phyloP scores from a whole-genome alignment of 2,888 invertebrate genomes.

The Dolomedes plantarius region DNA sequence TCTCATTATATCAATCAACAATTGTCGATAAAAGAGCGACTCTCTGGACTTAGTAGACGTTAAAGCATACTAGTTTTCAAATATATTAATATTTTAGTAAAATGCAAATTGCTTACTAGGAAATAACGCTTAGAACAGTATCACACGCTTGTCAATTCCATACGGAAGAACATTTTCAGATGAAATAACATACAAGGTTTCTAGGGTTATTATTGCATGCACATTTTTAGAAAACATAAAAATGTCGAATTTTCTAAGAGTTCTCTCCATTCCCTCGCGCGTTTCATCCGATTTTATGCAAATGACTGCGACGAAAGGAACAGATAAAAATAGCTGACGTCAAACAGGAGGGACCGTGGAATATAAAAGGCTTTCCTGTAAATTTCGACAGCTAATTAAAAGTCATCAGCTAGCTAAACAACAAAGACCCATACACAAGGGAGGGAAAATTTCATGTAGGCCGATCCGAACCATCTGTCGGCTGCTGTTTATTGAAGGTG shows the following conservation, averaged over 20 bases:
- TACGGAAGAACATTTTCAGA: no score
- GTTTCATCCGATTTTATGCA: background rate
- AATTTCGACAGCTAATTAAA: constrained; percentile 11
- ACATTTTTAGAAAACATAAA: no score
- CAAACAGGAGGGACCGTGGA: background rate
- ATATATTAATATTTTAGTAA: no score
- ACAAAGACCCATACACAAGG: background rate
- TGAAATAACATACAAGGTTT: no score
- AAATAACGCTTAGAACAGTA: no score
- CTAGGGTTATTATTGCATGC: no score
- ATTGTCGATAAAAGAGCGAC: no score
- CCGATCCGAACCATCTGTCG: constrained; percentile 19
- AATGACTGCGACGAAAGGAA: background rate
- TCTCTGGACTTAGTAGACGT: no score
- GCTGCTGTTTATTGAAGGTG: background rate
- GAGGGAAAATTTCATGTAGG: constrained; percentile 3
- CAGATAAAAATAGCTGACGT: background rate
- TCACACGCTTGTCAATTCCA: no score
- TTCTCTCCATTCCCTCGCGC: background rate
- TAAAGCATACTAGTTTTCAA: no score
- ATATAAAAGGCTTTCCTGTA: background rate
- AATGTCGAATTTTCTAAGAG: background rate
- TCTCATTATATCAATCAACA: no score
- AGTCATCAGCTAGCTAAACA: background rate
- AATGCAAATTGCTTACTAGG: no score